Evolutionary conservation across 1,140 invertebrate genomes (phyloP), one percentile per base, ranked within the genome.

Genomic region (Apis dorsata): DNA sequence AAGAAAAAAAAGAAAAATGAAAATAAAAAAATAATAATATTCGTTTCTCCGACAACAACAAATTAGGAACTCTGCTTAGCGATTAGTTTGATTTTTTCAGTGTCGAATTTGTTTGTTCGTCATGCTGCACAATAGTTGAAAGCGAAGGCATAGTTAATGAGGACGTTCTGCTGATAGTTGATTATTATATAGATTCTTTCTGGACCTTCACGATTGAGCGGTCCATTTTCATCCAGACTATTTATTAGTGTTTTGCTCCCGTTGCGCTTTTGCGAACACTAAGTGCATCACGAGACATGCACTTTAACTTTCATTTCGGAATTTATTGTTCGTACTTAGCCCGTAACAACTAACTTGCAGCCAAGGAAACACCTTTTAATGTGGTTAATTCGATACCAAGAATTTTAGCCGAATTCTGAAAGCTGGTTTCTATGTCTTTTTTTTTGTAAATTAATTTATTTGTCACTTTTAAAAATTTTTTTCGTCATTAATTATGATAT

Each of bases 271-370:
- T 86, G 87, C 87, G 86, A 86, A 86, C 75, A 89, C 82, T 88
- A 89, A 89, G 88, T 88, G 88, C 88, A 89, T 89, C 88, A 86
- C 88, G 88, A 89, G 88, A 89, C 88, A 82, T 89, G 88, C 88
- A 88, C 88, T 69, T 68, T 81, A 55, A 88, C 60, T 84, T 88
- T 88, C 73, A 65, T 88, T 88, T 88, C 83, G 76, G 75, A 85
- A 88, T 88, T 88, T 88, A 88, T 88, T 88, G 86, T 88, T 88
- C 86, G 86, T 88, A 83, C 79, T 86, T 85, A 85, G 86, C 86
- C 84, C 85, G 79, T 88, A 49, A 88, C 62, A 28, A 62, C 80
- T 73, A 75, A 85, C 59, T 65, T 85, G 84, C 86, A 68, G 76
- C 68, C 75, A 51, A 8, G n/a, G 17, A 63, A 15, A 17, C 59